Base-by-base conservation (phyloP, 2,113 vertebrate genomes). In the Pimephales promelas region DNA sequence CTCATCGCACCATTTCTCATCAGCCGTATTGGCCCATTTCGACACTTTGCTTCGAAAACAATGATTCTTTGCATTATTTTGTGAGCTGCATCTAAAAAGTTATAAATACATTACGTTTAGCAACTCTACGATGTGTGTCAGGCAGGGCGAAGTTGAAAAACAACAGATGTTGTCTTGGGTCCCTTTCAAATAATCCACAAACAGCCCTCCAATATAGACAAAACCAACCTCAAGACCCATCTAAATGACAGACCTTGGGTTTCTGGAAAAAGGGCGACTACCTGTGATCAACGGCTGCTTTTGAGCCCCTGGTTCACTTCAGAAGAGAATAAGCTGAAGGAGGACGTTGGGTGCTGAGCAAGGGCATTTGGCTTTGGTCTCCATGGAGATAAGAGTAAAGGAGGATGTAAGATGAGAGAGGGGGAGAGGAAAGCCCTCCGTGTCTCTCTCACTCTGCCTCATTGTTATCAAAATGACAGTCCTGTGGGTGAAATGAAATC, bases 401-500 rank as follows among this genome's bases (percentile, higher is more conserved):
- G 64, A 76, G 71, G 22, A 74, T n/a, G 57, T 59, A 43, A 77
- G 75, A 36, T 36, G 31, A 64, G 34, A 84, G 56, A 82, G n/a
- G 34, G 81, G 84, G 76, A 79, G 66, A 88, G 54, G 83, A 68
- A 68, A 68, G 64, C 64, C 56, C 61, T 49, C 14, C 85, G 76
- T 89, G 85, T 86, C 31, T 89, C 74, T 89, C 86, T 85, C 86
- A 81, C 83, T 88, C 80, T 88, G 85, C 88, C 89, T 84, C 88
- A 90, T 90, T 89, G 89, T 90, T 90, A 88, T 87, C 93, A 90
- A 86, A 88, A 91, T 86, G 93, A 93, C 90, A 93, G 91, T 94
- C 93, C 94, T 87, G 84, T 88, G 93, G 94, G 92, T 92, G 89
- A 90, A 94, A 93, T 93, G 91, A 94, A 94, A 94, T 91, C 90